These are phyloP conservation scores for Dromococcyx pavoninus DNA, from an alignment of 2,797 vertebrate genomes.

Conservation along the genomic window DNA sequence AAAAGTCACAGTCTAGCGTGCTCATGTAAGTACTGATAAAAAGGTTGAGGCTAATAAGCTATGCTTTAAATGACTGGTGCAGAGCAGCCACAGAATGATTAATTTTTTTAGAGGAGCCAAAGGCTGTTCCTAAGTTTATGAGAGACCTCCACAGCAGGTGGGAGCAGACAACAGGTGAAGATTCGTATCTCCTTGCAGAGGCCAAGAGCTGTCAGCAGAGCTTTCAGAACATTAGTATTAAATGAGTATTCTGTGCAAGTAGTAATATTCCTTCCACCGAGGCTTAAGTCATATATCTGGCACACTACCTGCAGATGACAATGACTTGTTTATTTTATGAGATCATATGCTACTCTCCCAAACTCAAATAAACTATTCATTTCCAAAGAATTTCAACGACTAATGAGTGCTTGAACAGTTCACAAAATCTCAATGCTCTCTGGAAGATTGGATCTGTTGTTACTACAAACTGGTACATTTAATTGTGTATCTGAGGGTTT, in stretches of 20 bases:
- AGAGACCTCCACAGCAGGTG: conserved; percentile 39
- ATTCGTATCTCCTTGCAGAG: conserved; percentile 47
- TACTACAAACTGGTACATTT: not conserved
- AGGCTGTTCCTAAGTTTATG: not conserved
- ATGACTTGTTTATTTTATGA: conserved; percentile 63
- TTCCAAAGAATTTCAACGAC: conserved; percentile 54
- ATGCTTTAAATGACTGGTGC: not conserved
- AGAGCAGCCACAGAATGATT: not conserved
- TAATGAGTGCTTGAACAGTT: conserved; percentile 8
- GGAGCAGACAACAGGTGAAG: conserved; percentile 56
- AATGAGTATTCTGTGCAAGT: conserved; percentile 45
- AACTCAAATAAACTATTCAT: conserved; percentile 54
- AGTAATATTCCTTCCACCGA: not conserved
- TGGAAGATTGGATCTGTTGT: not conserved
- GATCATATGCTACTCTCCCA: conserved; percentile 44
- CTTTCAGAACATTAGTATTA: not conserved
- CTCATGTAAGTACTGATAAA: not conserved
- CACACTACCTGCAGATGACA: conserved; percentile 53
- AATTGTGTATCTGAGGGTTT: not conserved
- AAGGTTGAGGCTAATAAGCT: not conserved
- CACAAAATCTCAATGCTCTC: not conserved
- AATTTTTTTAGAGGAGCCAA: not conserved
- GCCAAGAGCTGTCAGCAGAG: conserved; percentile 31
- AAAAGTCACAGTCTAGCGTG: not conserved
- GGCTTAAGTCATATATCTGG: conserved; percentile 56